phyloP scores from a whole-genome alignment of 2,888 invertebrate genomes.

The Papilio demoleus region DNA sequence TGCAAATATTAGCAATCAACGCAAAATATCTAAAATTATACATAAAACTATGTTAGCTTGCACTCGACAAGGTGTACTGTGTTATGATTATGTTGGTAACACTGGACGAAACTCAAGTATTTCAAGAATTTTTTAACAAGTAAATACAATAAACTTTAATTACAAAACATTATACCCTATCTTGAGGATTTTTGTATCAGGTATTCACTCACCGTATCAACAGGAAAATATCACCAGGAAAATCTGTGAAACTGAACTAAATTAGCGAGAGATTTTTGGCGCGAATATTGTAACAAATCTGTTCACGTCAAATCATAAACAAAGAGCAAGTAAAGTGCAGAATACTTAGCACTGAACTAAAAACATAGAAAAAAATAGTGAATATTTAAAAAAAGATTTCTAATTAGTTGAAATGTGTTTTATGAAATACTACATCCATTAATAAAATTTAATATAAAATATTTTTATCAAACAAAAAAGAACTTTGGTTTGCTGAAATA shows the following conservation, averaged over 20 bases:
- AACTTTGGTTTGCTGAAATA: no score
- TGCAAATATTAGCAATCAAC: constrained; percentile 44
- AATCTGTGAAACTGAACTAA: background rate
- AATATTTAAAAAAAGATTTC: background rate
- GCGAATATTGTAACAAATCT: constrained; percentile 33
- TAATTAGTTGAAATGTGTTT: background rate
- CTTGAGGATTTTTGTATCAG: background rate
- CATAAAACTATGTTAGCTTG: constrained; percentile 41
- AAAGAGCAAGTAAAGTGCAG: background rate
- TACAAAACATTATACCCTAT: background rate
- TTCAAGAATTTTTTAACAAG: constrained; percentile 1
- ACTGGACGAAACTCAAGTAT: constrained; percentile 43
- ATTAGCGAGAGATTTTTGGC: constrained; percentile 33
- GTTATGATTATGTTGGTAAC: constrained; percentile 51
- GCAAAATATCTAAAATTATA: constrained; percentile 41
- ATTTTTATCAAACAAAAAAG: no score
- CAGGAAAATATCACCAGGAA: background rate
- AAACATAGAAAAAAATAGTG: background rate
- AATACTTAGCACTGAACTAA: background rate
- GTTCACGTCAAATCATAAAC: constrained; percentile 31
- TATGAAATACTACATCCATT: no score
- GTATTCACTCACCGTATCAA: constrained; percentile 30
- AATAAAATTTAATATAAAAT: no score
- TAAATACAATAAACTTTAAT: background rate
- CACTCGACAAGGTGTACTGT: constrained; percentile 43